Conservation (phyloP, 2,113 vertebrate genomes). For the Machaerirhynchus nigripectus region DNA sequence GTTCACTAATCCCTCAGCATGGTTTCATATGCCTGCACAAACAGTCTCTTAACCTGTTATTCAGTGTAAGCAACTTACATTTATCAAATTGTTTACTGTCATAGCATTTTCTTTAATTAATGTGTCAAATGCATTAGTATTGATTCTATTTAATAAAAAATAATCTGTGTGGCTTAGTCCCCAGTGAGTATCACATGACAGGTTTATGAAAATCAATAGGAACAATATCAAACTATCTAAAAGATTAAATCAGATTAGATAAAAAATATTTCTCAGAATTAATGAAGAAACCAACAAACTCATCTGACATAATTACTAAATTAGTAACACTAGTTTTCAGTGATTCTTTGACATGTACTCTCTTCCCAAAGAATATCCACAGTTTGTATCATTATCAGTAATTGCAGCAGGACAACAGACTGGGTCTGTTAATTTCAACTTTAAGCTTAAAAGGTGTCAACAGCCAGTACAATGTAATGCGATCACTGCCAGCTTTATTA, state of each 20-base stretch:
- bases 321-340: neutral
- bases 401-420: neutral
- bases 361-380: neutral
- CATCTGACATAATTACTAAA: neutral
- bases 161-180: neutral
- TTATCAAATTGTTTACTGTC: neutral
- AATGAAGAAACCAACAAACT: neutral
- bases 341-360: neutral
- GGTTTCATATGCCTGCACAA: neutral
- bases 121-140: conserved; percentile 20
- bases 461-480: neutral
- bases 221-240: neutral
- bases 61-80: neutral
- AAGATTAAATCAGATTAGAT: neutral
- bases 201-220: neutral
- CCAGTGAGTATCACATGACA: neutral
- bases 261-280: neutral
- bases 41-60: neutral
- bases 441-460: neutral
- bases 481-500: neutral
- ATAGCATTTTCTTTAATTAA: neutral
- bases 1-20: neutral
- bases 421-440: neutral
- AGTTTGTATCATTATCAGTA: neutral
- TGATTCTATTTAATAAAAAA: neutral